Conservation (phyloP, 2,888 invertebrate genomes). For the Endomychus coccineus region DNA sequence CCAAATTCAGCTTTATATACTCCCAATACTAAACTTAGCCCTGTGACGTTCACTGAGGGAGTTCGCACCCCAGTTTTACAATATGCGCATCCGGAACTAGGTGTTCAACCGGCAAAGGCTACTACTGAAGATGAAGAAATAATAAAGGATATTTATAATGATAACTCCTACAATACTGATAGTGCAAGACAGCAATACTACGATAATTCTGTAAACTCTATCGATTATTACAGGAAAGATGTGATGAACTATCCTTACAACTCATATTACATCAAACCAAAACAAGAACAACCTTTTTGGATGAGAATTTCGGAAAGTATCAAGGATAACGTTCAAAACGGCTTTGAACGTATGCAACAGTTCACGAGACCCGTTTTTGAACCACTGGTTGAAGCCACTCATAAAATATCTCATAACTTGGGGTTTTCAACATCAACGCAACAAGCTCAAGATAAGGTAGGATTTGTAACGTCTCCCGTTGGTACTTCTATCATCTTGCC, state of each 20-base stretch:
- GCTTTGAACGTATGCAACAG: slow-evolving; percentile 62
- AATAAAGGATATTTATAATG: slow-evolving; percentile 36
- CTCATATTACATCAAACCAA: slow-evolving; percentile 52
- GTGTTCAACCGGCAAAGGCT: slow-evolving; percentile 66
- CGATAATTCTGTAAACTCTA: slow-evolving; percentile 39
- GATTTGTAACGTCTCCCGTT: slow-evolving; percentile 50
- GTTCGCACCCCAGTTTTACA: slow-evolving; percentile 68
- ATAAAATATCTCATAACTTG: slow-evolving; percentile 70
- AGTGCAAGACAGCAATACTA: slow-evolving; percentile 42
- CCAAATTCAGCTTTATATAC: slow-evolving; percentile 61
- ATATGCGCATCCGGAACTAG: slow-evolving; percentile 73
- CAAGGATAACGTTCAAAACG: slow-evolving; percentile 63
- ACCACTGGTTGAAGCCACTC: slow-evolving; percentile 69
- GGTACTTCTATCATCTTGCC: slow-evolving; percentile 61
- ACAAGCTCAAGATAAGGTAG: slow-evolving; percentile 56
- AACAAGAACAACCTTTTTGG: slow-evolving; percentile 63
- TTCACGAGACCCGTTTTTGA: slow-evolving; percentile 61
- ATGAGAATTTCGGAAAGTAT: slow-evolving; percentile 64
- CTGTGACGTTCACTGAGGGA: slow-evolving; percentile 59
- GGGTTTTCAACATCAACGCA: slow-evolving; percentile 51
- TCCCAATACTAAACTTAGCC: slow-evolving; percentile 51
- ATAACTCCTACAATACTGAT: slow-evolving; percentile 23
- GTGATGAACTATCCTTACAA: slow-evolving; percentile 51
- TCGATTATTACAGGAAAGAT: slow-evolving; percentile 49
- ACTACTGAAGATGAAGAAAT: slow-evolving; percentile 34